A percentile compares a stretch with the other conserved stretches of the same genome.
phyloP scores from a whole-genome alignment of 2,113 vertebrate species.

The Aptenodytes patagonicus region DNA sequence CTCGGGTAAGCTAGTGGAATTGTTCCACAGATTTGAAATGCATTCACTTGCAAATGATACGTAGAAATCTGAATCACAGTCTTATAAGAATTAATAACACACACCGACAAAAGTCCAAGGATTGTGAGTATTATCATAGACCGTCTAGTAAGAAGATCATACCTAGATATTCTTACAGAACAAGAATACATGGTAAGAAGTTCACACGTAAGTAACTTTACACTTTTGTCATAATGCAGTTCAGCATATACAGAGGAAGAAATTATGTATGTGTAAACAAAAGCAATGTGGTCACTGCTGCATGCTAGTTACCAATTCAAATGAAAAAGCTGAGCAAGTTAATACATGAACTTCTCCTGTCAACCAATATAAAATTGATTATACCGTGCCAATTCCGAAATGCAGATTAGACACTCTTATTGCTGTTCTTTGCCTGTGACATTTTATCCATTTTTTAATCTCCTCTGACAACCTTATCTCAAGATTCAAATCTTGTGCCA shows the following conservation, averaged over 20 bases:
- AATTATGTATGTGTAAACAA: neutral
- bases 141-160: neutral
- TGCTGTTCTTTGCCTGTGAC: constrained; percentile 6
- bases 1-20: neutral
- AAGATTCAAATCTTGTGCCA: constrained; percentile 45
- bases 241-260: neutral
- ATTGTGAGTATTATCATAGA: neutral
- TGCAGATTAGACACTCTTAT: neutral
- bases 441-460: constrained; percentile 57
- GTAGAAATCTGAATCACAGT: neutral
- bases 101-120: neutral
- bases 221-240: neutral
- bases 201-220: neutral
- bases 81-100: neutral
- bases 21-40: neutral
- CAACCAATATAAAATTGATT: neutral
- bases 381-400: neutral
- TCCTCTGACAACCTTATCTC: constrained; percentile 56
- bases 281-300: neutral
- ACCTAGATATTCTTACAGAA: neutral
- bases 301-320: neutral
- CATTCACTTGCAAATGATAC: neutral
- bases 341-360: neutral
- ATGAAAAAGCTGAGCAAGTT: neutral
- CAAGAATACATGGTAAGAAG: neutral